Base-by-base conservation (phyloP, 2,113 vertebrate species). In the Dascyllus trimaculatus region DNA sequence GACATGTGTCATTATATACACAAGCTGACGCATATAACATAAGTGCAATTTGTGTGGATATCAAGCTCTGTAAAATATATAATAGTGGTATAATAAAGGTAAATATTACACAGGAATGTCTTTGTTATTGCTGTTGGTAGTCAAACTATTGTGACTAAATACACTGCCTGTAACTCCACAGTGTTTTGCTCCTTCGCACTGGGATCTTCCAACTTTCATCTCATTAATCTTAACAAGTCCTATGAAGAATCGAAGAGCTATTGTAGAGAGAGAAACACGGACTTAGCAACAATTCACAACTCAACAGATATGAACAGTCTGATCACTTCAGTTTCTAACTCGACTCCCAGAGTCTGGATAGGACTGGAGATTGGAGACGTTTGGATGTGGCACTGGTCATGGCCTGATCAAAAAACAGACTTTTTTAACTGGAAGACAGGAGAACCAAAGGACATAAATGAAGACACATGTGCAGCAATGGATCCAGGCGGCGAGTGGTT, bases 251-350 rank as follows among this genome's bases (percentile, higher is more conserved):
- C 93, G 49, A 90, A 92, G 78, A 72, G 1, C 18, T 85, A 86
- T 45, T 93, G 94, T 66, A 90, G 84, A 79, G 24, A 43, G n/a
- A 80, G 21, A 18, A 82, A 85, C 77, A 82, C 51, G 2, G 92
- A 93, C 76, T 79, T 95, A 66, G 92, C 88, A n/a, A 80, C 89
- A 40, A 18, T 95, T 62, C 61, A 76, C 57, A 91, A 85, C 71
- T 19, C 3, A 7, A 56, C 61, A n/a, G 89, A 92, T 19, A 78
- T 89, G 68, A 56, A 83, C 18, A 38, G 24, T 35, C 63, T 93
- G 61, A 56, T 69, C 1, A 13, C 11, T 38, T 70, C 63, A 29
- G 59, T 81, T 71, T 61, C 81, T 43, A 45, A 5, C 35, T 17
- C 3, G 10, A 5, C 21, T 9, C 0, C 0, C 5, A 80, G 46